Base-by-base conservation (phyloP, 1,140 invertebrate species). In the Episyrphus balteatus region DNA sequence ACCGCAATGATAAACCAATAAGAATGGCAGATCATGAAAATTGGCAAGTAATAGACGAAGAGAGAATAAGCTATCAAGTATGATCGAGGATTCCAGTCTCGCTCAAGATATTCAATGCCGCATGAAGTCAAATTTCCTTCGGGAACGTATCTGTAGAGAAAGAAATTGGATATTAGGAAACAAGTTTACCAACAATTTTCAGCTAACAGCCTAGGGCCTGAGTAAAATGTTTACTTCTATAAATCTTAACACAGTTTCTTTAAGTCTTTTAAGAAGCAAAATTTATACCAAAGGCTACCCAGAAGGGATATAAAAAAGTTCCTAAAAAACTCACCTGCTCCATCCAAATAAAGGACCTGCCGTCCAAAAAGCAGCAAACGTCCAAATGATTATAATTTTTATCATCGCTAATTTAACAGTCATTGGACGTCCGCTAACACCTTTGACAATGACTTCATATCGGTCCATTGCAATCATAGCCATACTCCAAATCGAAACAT, bases 91-190 rank as follows among this genome's bases (percentile, higher is more conserved):
- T 75, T 46, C 74, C 75, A 78, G 43, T 82, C 78, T 57, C 79
- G 77, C 42, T 68, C 77, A 36, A 91, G 66, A 61, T 88, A 91
- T 62, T 91, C 88, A 46, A 87, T 87, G 19, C 86, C 87, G 58
- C 87, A 91, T 15, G 85, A 81, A 18, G 85, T 88, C 77, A 88
- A 81, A 57, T 89, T 89, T 42, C 85, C 85, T 72, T 90, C 87
- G n/a, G 86, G 86, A 38, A 89, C 83, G 69, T 89, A 91, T 57
- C 83, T 84, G 21, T 7, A 36, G 21, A 26, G 8, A 26, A 26
- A 5, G n/a, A n/a, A n/a, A n/a, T n/a, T n/a, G n/a, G n/a, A n/a
- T n/a, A n/a, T n/a, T n/a, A n/a, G n/a, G n/a, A n/a, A n/a, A n/a
- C n/a, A n/a, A n/a, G n/a, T n/a, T n/a, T n/a, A n/a, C n/a, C n/a